These are phyloP conservation scores for Toxostoma redivivum DNA, from an alignment of 2,113 vertebrate genomes.

Conservation along the genomic window DNA sequence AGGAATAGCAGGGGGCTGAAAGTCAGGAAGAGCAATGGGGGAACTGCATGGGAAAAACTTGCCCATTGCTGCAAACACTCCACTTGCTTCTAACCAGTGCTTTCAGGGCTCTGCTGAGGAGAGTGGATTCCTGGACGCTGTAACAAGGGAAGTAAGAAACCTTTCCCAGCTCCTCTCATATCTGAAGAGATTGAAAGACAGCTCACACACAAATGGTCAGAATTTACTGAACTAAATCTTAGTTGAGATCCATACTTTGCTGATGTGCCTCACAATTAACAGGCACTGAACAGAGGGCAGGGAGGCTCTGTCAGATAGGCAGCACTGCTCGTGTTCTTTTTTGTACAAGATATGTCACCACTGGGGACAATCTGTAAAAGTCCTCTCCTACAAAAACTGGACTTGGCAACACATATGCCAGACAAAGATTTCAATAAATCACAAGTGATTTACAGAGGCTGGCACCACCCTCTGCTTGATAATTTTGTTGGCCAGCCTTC, in stretches of 20 bases:
- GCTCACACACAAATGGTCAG: neutral
- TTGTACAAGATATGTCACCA: neutral
- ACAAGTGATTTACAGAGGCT: conserved; percentile 6
- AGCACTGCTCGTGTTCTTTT: neutral
- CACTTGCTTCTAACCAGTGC: neutral
- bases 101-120: neutral
- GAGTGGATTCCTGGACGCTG: fast-evolving
- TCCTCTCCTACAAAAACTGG: neutral
- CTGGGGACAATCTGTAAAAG: neutral
- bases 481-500: neutral
- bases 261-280: too few species aligned
- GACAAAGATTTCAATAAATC: conserved; percentile 31
- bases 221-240: neutral
- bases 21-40: conserved; percentile 24
- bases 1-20: conserved; percentile 4
- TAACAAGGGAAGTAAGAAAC: neutral
- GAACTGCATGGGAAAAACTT: neutral
- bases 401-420: conserved; percentile 1
- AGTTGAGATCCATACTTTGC: neutral
- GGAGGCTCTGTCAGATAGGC: neutral
- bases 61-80: neutral
- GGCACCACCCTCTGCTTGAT: neutral
- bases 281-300: neutral
- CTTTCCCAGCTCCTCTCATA: neutral
- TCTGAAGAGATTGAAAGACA: neutral